Conservation (phyloP, 2,113 vertebrate species). For the Pycnonotus jocosus region DNA sequence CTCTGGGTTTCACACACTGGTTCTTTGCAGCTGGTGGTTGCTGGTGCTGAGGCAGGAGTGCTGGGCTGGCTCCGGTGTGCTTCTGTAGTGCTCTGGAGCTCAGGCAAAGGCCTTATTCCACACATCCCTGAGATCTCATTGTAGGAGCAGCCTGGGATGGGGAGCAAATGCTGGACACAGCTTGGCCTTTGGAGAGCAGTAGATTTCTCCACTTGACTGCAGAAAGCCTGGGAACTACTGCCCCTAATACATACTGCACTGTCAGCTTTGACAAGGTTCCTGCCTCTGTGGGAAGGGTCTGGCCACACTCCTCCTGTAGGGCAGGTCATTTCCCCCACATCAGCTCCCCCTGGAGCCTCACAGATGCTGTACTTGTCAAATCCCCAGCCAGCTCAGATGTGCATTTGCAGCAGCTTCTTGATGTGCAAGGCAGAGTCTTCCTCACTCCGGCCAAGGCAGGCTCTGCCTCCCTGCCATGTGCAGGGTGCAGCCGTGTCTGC, state of each 20-base stretch:
- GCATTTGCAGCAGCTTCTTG: not conserved
- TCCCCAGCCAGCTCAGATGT: not conserved
- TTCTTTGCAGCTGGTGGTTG: not conserved
- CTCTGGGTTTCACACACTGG: not conserved
- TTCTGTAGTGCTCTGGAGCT: not conserved
- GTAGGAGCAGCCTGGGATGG: not conserved
- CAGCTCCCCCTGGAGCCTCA: not conserved
- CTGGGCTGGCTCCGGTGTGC: accelerated
- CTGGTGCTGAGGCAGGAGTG: not conserved
- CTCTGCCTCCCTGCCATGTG: not conserved
- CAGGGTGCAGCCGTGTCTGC: accelerated
- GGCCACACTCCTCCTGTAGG: not conserved
- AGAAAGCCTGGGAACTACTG: not conserved
- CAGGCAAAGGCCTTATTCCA: not conserved
- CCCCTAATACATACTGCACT: accelerated
- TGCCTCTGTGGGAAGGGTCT: not conserved
- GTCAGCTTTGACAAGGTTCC: not conserved
- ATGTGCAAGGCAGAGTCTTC: not conserved
- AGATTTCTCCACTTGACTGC: not conserved
- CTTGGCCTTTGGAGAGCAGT: not conserved
- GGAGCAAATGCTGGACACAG: not conserved
- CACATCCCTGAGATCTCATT: not conserved
- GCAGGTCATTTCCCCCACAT: not conserved
- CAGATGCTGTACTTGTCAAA: not conserved
- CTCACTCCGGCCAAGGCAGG: not conserved